These are phyloP conservation scores for Darevskia nairensis DNA, from an alignment of 2,797 vertebrate species.

Conservation along the genomic window DNA sequence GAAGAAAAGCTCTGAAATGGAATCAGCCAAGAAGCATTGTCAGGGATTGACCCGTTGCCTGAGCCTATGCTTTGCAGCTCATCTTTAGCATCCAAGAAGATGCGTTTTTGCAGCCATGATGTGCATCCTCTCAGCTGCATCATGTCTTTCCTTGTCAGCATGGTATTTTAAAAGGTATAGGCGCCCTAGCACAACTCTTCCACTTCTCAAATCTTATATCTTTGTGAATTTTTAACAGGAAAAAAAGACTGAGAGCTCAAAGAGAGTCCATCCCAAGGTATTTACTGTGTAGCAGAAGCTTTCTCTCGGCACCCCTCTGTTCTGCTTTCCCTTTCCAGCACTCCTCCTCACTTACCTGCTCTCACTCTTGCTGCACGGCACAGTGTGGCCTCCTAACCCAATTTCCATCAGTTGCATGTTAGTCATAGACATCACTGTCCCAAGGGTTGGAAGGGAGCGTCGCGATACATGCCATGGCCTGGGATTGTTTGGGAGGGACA, in stretches of 20 bases:
- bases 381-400: constrained; percentile 48
- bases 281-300: constrained; percentile 74
- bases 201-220: constrained; percentile 34
- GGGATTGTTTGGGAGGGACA: not conserved
- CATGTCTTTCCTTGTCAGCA: not conserved
- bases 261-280: constrained; percentile 91
- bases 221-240: constrained; percentile 89
- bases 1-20: not conserved
- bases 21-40: not conserved
- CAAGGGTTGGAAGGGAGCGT: constrained; percentile 24
- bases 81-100: not conserved
- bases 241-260: constrained; percentile 90
- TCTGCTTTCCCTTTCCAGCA: constrained; percentile 40
- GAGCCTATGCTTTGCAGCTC: fast-evolving
- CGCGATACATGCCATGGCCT: not conserved
- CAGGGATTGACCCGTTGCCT: not conserved
- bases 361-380: constrained; percentile 39
- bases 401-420: constrained; percentile 65
- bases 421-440: not conserved
- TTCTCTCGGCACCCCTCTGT: constrained; percentile 15
- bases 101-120: not conserved
- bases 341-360: constrained; percentile 38
- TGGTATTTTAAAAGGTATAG: not conserved
- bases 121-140: not conserved
- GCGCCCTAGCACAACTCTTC: not conserved